These are phyloP conservation scores for Delichon dasypus DNA, from an alignment of 2,797 vertebrate genomes.

Conservation along the genomic window DNA sequence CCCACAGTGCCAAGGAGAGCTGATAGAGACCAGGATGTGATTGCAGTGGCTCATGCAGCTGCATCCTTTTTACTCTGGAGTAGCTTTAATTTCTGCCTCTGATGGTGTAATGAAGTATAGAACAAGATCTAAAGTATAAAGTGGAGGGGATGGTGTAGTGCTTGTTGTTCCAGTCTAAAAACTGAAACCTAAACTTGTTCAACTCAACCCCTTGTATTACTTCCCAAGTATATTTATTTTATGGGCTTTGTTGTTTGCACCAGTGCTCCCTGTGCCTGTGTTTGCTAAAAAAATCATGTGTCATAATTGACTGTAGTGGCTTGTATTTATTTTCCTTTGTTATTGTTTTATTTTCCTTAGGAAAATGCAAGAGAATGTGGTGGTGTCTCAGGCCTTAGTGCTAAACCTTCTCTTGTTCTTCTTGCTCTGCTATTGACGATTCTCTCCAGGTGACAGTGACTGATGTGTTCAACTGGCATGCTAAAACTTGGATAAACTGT, in stretches of 20 bases:
- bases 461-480: constrained; percentile 78
- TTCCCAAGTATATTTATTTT: neutral
- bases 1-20: neutral
- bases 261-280: neutral
- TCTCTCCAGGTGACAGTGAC: constrained; percentile 90
- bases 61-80: neutral
- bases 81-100: neutral
- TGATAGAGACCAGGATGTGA: neutral
- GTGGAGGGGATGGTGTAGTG: neutral
- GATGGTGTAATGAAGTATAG: neutral
- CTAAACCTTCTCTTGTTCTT: constrained; percentile 72
- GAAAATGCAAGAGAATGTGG: constrained; percentile 98
- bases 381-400: constrained; percentile 75
- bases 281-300: neutral
- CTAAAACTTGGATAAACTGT: constrained; percentile 81
- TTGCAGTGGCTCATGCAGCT: neutral
- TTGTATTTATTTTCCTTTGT: constrained; percentile 3
- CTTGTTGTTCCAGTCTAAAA: neutral
- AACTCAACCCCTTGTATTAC: neutral
- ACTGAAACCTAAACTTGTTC: neutral
- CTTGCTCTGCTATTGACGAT: constrained; percentile 78
- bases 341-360: constrained; percentile 63
- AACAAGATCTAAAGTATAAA: neutral
- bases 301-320: neutral
- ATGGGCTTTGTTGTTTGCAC: neutral